Evolutionary conservation across 2,888 invertebrate species (phyloP).

Genomic region (Glomeris marginata): DNA sequence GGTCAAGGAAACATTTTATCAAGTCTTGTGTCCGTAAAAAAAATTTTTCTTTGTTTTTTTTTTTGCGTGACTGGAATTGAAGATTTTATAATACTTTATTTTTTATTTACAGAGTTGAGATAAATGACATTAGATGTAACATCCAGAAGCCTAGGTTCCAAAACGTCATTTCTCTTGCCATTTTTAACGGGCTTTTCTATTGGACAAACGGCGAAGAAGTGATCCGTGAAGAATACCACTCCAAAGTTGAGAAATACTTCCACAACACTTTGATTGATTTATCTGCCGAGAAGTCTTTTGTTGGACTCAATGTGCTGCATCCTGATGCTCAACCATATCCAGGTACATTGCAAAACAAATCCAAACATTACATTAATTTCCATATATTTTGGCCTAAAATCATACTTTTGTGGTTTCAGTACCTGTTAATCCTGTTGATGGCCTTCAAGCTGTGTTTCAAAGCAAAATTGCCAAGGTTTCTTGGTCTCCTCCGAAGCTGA

Average conservation of each 20-base stretch:
- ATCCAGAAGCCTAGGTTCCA: constrained; percentile 58
- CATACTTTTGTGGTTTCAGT: constrained; percentile 44
- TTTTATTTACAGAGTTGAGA: constrained; percentile 40
- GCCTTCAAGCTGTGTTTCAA: constrained; percentile 63
- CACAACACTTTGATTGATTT: constrained; percentile 50
- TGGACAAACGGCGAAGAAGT: constrained; percentile 71
- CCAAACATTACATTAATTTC: too few relatives aligned
- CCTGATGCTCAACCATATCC: constrained; percentile 52
- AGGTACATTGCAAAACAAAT: constrained; percentile 21
- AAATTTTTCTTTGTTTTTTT: too few relatives aligned
- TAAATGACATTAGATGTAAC: constrained; percentile 50
- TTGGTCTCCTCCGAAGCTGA: constrained; percentile 64
- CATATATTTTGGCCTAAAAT: constrained; percentile 1
- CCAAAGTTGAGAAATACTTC: constrained; percentile 50
- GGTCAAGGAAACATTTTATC: neutral
- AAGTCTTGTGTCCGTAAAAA: too few relatives aligned
- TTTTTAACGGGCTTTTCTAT: constrained; percentile 61
- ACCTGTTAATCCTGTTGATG: constrained; percentile 60
- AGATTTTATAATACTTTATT: too few relatives aligned
- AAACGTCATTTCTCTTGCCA: constrained; percentile 57
- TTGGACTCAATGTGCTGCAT: constrained; percentile 42
- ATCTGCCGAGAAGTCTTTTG: constrained; percentile 35
- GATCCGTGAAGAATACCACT: constrained; percentile 60
- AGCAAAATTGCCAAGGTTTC: constrained; percentile 49
- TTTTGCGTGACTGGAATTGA: too few relatives aligned